Base-by-base conservation (phyloP, 2,888 invertebrate species). In the Mesorhabditis spiculigera region DNA sequence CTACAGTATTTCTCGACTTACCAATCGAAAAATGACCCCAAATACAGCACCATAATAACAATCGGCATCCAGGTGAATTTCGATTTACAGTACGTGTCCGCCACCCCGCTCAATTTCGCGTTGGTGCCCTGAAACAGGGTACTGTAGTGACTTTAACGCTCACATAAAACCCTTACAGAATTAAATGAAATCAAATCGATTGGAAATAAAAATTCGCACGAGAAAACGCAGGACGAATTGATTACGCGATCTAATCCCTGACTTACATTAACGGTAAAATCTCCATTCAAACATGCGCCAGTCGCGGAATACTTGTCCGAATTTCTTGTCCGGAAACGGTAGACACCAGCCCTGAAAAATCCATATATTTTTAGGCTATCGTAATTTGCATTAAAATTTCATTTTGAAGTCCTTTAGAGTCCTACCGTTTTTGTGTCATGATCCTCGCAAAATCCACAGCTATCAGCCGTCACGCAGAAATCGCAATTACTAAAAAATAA, bases 361-460 rank as follows among this genome's bases (percentile, higher is more conserved):
- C 6, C n/a, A 61, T 16, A 16, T 13, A 4, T 67, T 65, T 42
- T 42, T 65, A 5, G 44, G 8, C 1, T 10, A 3, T 16, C 8
- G 10, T 63, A 4, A 28, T 64, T 64, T 64, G 64, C n/a, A n/a
- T 43, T 64, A 16, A 16, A 43, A 64, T 8, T 64, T 16, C 8
- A 64, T 2, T 64, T 5, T 44, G 3, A 44, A 45, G 41, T 66
- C 5, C 44, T 28, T 5, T 62, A n/a, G 4, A 41, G n/a, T n/a
- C 63, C 43, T n/a, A 74, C 75, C 75, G 13, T 71, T 65, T 73
- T 75, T 3, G 67, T 66, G 5, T 65, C 71, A 43, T 73, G 75
- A 6, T 65, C 45, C 68, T 78, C 76, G 66, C 83, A 83, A 72
- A 81, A 83, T 42, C 89, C 89, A 81, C 89, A 89, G 13, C 81